These are phyloP conservation scores for Folsomia candida DNA, from an alignment of 2,888 invertebrate species.

Conservation along the genomic window DNA sequence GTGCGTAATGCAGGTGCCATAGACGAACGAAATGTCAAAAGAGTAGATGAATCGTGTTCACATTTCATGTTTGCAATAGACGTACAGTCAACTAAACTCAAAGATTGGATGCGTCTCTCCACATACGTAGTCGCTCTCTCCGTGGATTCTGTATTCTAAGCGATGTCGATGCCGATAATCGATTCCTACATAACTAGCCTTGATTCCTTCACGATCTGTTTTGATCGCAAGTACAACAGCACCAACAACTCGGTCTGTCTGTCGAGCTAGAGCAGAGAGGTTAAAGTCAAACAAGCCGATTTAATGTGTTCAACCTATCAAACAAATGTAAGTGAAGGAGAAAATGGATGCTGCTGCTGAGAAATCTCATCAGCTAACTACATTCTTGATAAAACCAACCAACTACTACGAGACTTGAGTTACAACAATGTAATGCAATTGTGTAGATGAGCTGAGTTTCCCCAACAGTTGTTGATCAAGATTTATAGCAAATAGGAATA, in stretches of 20 bases:
- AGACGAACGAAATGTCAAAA: background rate
- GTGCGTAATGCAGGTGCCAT: conserved; percentile 15
- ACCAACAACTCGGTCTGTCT: background rate
- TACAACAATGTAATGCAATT: background rate
- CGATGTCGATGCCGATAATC: conserved; percentile 7
- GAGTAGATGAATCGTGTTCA: background rate
- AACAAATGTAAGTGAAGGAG: background rate
- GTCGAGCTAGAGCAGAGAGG: background rate
- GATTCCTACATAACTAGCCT: conserved; percentile 10
- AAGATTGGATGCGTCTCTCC: background rate
- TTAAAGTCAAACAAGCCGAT: background rate
- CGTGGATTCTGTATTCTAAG: background rate
- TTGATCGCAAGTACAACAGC: background rate
- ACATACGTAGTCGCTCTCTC: background rate
- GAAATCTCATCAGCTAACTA: too few species aligned
- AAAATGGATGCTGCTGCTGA: too few species aligned
- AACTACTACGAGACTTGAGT: too few species aligned
- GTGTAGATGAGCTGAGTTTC: background rate
- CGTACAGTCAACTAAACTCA: background rate
- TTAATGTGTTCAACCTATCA: background rate
- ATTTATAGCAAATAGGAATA: background rate
- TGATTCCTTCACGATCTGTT: background rate
- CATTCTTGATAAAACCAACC: too few species aligned
- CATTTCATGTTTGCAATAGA: background rate
- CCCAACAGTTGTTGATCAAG: conserved; percentile 7